Base-by-base conservation (phyloP, 1,140 invertebrate species). In the Neodiprion fabricii region DNA sequence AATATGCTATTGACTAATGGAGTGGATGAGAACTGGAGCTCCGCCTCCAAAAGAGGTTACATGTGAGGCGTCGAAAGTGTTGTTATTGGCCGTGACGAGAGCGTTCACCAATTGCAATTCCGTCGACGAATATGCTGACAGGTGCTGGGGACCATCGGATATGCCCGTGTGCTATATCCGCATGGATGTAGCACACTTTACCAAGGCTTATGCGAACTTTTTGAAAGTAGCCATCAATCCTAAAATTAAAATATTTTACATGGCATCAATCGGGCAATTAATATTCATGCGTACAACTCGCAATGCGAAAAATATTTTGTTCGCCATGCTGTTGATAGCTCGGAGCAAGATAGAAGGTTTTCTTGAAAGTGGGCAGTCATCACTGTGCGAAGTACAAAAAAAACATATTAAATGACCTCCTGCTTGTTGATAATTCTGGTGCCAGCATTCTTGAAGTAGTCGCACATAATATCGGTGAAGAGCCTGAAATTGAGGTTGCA, bases 121-220 rank as follows among this genome's bases (percentile, higher is more conserved):
- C 23, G 70, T 77, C 7, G 12, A 40, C 17, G 71, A 79, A 66
- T 79, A 79, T 74, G 47, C 68, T 9, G 70, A 77, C 17, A n/a
- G 1, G 17, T 77, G 76, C 50, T 76, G 10, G 14, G 50, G 72
- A 53, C 28, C 9, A 9, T 47, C 47, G 10, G 2, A 5, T 7
- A 40, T 74, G 23, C 70, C 70, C n/a, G 17, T 11, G 67, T 77
- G 77, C 40, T 78, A 75, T 23, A 50, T 77, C 5, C 65, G 77
- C 12, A 78, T 76, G 5, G 77, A 78, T 50, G 77, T 78, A 1
- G 72, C 72, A 12, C 75, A 78, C 17, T 78, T 76, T 17, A 73
- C 72, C 1, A 72, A 78, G 67, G 71, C 9, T 14, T 78, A 77
- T 53, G 50, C 75, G 8, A 76, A 28, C 9, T 10, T 47, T 61